Evolutionary conservation across 92 coral and sea anemone genomes (phyloP), one percentile per base, ranked within the genome.

Genomic region (Siderastrea siderea): DNA sequence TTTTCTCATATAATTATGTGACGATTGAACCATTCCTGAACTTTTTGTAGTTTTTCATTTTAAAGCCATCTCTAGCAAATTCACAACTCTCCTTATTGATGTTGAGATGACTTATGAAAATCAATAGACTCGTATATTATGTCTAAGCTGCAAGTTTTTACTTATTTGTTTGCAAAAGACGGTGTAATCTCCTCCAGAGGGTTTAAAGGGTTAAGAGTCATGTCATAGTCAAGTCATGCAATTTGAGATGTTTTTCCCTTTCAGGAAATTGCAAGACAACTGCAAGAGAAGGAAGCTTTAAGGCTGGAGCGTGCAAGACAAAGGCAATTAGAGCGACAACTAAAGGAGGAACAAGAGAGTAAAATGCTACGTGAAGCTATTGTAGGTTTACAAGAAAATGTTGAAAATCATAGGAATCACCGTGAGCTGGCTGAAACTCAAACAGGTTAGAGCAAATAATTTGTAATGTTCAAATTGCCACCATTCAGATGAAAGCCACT

Each of bases 221-320:
- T 26, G 38, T 26, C 0, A 26, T 26, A 26, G 38, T 26, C 38
- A 26, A 26, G 38, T 4, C 26, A 7, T 71, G 38, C 4, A 9
- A 71, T 15, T 15, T 47, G 38, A 47, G 77, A 45, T 19, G n/a
- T 51, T n/a, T 46, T 17, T 5, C 10, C 62, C 1, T 77, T 49
- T 82, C 86, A 95, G 98, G 92, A 87, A 83, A 81, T 93, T 50
- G 98, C 96, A 70, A 88, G 90, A 77, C 93, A 90, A 11, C 83
- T 95, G 55, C 98, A 97, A 89, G 93, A 85, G 59, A 81, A 87
- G 17, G 99, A 96, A 77, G 87, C 93, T 5, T 66, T 85, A 17
- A 96, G 89, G 82, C 89, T 94, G 45, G 98, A 97, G 72, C 88
- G 94, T 10, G 92, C 91, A 71, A 87, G 97, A 77, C 96, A 94